Percentiles rank a stretch among this genome's conserved stretches.
Evolutionary conservation across 1,140 invertebrate genomes (phyloP).

Genomic region (Phthorimaea operculella): DNA sequence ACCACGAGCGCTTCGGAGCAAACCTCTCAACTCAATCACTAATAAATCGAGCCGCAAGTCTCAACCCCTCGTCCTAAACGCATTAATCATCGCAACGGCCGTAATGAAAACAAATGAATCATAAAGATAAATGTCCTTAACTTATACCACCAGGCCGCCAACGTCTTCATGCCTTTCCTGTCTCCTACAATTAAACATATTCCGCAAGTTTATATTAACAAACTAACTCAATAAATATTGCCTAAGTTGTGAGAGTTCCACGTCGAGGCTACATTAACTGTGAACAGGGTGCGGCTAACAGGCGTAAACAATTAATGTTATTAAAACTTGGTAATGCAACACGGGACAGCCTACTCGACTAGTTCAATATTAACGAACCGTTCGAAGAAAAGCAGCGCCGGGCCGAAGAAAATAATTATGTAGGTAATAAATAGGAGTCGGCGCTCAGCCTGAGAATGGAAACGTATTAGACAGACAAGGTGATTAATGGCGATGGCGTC

Average conservation of each 20-base stretch:
- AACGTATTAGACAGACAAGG: slow-evolving; percentile 58
- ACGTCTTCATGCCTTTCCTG: slow-evolving; percentile 22
- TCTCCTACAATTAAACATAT: slow-evolving; percentile 20
- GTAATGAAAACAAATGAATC: slow-evolving; percentile 31
- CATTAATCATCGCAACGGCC: slow-evolving; percentile 25
- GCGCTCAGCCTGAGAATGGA: slow-evolving; percentile 45
- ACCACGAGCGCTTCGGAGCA: too few relatives aligned
- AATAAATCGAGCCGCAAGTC: background rate
- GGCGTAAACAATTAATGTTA: slow-evolving; percentile 59
- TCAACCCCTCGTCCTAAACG: slow-evolving; percentile 3
- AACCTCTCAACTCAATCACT: too few relatives aligned
- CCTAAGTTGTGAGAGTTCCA: slow-evolving; percentile 23
- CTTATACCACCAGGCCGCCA: slow-evolving; percentile 12
- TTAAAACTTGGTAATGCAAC: slow-evolving; percentile 54
- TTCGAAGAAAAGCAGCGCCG: slow-evolving; percentile 33
- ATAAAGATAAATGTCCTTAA: slow-evolving; percentile 26
- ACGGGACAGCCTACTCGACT: slow-evolving; percentile 21
- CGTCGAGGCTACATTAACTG: slow-evolving; percentile 37
- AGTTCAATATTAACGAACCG: slow-evolving; percentile 39
- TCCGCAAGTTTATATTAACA: slow-evolving; percentile 31
- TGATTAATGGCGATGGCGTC: slow-evolving; percentile 52
- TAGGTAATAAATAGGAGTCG: slow-evolving; percentile 55
- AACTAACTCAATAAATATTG: slow-evolving; percentile 53
- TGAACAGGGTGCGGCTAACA: slow-evolving; percentile 44
- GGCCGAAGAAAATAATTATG: slow-evolving; percentile 57